Evolutionary conservation across 2,113 vertebrate species (phyloP).

Genomic region (Nicator chloris): DNA sequence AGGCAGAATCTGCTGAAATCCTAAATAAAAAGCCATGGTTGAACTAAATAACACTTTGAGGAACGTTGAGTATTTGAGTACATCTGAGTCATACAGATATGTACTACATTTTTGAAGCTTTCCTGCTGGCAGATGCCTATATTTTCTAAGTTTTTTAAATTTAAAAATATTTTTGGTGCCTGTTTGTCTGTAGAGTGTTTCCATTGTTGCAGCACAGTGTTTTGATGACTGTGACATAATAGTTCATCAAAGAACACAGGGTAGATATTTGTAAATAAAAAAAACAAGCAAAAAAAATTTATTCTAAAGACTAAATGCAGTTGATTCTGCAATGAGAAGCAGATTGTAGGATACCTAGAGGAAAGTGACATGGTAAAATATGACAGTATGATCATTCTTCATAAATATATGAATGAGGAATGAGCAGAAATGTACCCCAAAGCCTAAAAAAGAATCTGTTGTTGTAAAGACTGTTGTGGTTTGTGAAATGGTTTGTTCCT

Average conservation of each 20-base stretch:
- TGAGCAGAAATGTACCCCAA: not conserved
- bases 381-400: not conserved
- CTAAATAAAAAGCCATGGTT: not conserved
- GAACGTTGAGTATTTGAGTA: not conserved
- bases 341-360: not conserved
- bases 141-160: not conserved
- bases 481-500: no score
- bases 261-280: not conserved
- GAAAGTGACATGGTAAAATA: not conserved
- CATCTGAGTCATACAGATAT: not conserved
- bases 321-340: not conserved
- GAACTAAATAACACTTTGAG: not conserved
- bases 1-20: not conserved
- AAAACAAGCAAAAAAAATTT: not conserved
- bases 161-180: not conserved
- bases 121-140: not conserved
- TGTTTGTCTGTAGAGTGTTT: not conserved
- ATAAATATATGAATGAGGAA: not conserved
- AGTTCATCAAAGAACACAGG: not conserved
- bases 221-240: not conserved
- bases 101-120: not conserved
- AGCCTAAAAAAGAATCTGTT: not conserved
- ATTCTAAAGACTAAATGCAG: not conserved
- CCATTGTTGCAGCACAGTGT: not conserved
- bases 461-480: no score